Evolutionary conservation across 2,113 vertebrate genomes (phyloP).

Genomic region (Thinocorus orbignyianus): DNA sequence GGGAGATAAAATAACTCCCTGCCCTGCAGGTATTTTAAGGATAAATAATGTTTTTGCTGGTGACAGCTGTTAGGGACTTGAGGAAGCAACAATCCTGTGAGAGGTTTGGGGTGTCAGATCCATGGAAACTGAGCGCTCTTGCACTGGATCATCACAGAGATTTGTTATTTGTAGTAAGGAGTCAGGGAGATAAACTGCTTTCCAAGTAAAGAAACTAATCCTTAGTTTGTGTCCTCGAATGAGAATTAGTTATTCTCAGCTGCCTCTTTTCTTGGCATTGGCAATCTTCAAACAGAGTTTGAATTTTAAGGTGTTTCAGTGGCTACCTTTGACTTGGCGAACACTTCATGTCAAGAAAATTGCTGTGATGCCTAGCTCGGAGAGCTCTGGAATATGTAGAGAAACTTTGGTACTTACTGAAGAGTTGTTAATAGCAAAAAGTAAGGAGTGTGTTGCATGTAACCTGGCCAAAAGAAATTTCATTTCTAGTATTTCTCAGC

Average conservation of each 20-base stretch:
- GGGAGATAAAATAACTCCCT: slow-evolving; percentile 17
- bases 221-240: not conserved
- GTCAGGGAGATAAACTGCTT: not conserved
- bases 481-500: slow-evolving; percentile 18
- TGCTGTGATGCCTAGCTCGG: not conserved
- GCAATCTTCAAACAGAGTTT: not conserved
- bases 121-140: not conserved
- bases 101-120: not conserved
- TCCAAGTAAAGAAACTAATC: not conserved
- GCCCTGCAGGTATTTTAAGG: slow-evolving; percentile 19
- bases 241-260: not conserved
- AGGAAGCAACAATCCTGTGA: not conserved
- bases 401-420: not conserved
- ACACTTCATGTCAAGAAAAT: not conserved
- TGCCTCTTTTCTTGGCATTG: not conserved
- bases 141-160: not conserved
- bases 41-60: slow-evolving; percentile 35
- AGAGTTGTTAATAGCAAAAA: not conserved
- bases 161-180: not conserved
- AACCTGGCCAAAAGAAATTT: not conserved
- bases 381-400: not conserved
- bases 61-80: not conserved
- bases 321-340: not conserved
- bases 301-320: not conserved
- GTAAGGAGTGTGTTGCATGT: not conserved